A percentile compares a stretch with the other conserved stretches of the same genome.
phyloP scores from a whole-genome alignment of 92 coral and sea anemone genomes.

The Heliopora coerulea region DNA sequence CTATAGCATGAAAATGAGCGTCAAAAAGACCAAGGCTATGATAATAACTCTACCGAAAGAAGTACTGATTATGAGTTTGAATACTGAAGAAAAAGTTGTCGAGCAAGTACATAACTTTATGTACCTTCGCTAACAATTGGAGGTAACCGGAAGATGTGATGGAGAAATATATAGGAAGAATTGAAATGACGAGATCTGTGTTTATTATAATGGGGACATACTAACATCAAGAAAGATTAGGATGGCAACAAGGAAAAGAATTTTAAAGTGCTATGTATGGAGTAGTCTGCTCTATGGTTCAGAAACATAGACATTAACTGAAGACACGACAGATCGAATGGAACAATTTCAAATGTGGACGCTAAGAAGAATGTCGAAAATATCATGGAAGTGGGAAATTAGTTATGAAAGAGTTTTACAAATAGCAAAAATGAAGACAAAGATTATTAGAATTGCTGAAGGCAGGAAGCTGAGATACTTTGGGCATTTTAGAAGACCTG shows the following conservation, averaged over 20 bases:
- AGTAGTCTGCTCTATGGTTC: slow-evolving; percentile 9
- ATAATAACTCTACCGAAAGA: background rate
- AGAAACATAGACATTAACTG: slow-evolving; percentile 16
- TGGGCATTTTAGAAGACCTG: slow-evolving; percentile 3
- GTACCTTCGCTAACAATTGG: background rate
- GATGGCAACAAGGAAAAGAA: slow-evolving; percentile 8
- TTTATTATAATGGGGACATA: slow-evolving; percentile 1
- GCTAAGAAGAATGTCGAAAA: slow-evolving; percentile 7
- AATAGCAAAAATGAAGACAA: background rate
- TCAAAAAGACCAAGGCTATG: slow-evolving; percentile 5
- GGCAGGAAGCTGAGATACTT: slow-evolving; percentile 12
- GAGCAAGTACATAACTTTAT: slow-evolving; percentile 18
- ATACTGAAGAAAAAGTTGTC: background rate
- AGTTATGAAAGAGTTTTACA: background rate
- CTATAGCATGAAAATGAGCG: background rate
- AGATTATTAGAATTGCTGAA: background rate
- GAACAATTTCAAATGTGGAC: slow-evolving; percentile 13
- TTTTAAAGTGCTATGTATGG: slow-evolving; percentile 17
- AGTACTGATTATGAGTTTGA: background rate
- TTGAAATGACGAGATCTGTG: background rate
- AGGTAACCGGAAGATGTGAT: background rate
- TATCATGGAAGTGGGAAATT: slow-evolving; percentile 1
- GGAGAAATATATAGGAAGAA: slow-evolving; percentile 7
- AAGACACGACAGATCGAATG: slow-evolving; percentile 2
- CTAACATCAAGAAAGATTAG: slow-evolving; percentile 5